phyloP scores from a whole-genome alignment of 64 coral and sea anemone species.

The Stichodactyla mertensii region DNA sequence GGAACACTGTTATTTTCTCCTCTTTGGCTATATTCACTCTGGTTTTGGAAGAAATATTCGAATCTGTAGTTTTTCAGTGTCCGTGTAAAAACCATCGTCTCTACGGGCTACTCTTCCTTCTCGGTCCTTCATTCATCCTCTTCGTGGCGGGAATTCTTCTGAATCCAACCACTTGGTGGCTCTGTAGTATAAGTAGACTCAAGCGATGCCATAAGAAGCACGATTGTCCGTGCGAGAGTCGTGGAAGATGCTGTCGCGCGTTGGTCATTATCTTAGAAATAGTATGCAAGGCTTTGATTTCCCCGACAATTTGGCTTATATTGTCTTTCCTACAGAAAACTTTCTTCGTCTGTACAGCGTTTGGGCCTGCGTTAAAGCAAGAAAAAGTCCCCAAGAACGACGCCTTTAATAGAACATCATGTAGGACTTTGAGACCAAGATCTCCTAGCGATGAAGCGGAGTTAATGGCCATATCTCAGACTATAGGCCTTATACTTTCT shows the following conservation, averaged over 20 bases:
- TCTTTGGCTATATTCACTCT: background rate
- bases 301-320: background rate
- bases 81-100: background rate
- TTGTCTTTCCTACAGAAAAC: background rate
- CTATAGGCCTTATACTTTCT: background rate
- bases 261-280: background rate
- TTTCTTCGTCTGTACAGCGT: background rate
- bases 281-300: background rate
- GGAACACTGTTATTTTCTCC: background rate
- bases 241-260: background rate
- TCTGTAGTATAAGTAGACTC: background rate
- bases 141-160: background rate
- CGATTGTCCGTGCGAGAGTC: background rate
- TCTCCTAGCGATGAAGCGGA: background rate
- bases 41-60: background rate
- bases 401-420: background rate
- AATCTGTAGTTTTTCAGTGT: background rate
- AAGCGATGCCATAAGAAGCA: background rate
- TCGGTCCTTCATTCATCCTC: background rate
- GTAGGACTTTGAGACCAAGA: background rate
- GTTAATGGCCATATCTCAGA: background rate
- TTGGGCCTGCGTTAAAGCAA: background rate
- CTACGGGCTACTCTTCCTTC: background rate
- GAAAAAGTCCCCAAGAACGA: background rate
- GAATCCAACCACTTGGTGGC: background rate